phyloP scores from a whole-genome alignment of 2,113 vertebrate species.

The Ageneiosus marmoratus region DNA sequence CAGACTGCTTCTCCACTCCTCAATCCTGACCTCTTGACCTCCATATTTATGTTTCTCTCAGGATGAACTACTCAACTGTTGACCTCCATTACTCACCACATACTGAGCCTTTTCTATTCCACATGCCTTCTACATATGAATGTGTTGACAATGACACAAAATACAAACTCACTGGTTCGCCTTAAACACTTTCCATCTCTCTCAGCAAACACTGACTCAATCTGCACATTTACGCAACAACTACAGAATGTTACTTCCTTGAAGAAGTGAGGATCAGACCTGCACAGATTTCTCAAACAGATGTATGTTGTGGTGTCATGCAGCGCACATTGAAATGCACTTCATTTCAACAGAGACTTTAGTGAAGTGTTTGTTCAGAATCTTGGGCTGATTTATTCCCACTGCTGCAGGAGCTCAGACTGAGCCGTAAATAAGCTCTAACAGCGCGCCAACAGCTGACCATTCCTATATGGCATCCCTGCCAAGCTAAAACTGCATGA shows the following conservation, averaged over 20 bases:
- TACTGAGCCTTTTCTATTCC: conserved; percentile 21
- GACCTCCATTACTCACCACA: conserved; percentile 43
- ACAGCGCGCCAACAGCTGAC: not conserved
- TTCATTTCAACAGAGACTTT: not conserved
- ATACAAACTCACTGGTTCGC: not conserved
- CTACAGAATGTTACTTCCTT: not conserved
- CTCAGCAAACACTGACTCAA: not conserved
- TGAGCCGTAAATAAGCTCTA: conserved; percentile 28
- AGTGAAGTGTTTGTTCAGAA: conserved; percentile 1
- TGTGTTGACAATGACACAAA: not conserved
- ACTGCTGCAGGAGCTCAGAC: not conserved
- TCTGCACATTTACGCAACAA: not conserved
- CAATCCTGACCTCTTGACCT: conserved; percentile 49
- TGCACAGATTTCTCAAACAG: conserved; percentile 8
- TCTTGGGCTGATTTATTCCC: conserved; percentile 14
- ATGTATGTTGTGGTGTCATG: not conserved
- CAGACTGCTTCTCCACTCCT: conserved; percentile 7
- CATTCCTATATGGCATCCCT: not conserved
- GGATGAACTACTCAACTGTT: conserved; percentile 52
- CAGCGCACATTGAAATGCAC: not conserved
- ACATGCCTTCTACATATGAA: not conserved
- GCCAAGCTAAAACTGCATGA: not conserved
- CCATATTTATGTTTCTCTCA: conserved; percentile 21
- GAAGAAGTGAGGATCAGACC: not conserved
- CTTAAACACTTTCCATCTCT: not conserved